A percentile compares a stretch with the other conserved stretches of the same genome.
These are phyloP conservation scores for Ephydatia muelleri DNA, from an alignment of 37 sponge, comb jelly and placozoan species.

Conservation along the genomic window DNA sequence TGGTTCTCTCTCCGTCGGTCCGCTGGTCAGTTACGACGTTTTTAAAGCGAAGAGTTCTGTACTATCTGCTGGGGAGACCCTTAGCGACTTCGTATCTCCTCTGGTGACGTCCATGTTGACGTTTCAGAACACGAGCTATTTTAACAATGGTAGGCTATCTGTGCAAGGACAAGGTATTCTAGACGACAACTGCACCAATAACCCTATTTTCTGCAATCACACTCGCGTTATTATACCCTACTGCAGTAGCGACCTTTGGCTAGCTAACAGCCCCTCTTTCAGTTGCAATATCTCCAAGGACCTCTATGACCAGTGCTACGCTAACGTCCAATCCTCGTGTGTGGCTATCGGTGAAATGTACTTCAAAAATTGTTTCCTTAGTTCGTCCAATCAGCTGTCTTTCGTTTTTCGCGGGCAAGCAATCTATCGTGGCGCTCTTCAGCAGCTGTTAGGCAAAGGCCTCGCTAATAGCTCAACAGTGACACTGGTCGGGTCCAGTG, in stretches of 20 bases:
- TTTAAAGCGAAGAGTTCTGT: neutral
- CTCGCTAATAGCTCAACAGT: no score
- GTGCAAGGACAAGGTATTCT: constrained; percentile 22
- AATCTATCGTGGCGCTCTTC: no score
- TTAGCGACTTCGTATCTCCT: constrained; percentile 8
- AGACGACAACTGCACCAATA: neutral
- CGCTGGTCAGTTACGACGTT: neutral
- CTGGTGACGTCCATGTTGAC: constrained; percentile 33
- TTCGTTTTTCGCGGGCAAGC: no score
- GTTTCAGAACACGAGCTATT: neutral
- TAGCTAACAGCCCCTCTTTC: constrained; percentile 14
- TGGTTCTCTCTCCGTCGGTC: neutral
- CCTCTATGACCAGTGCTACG: no score
- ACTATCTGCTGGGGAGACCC: neutral
- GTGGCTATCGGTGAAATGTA: no score
- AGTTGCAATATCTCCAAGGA: no score
- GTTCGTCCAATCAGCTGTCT: no score
- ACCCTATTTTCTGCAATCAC: constrained; percentile 40
- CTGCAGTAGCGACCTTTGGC: constrained; percentile 67
- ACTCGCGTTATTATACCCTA: constrained; percentile 60
- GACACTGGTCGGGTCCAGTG: constrained; percentile 56
- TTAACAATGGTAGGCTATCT: neutral
- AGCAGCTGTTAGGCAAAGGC: no score
- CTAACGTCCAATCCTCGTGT: no score
- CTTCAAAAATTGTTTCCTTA: no score